Evolutionary conservation across 2,113 vertebrate genomes (phyloP).

Genomic region (Uria aalge): DNA sequence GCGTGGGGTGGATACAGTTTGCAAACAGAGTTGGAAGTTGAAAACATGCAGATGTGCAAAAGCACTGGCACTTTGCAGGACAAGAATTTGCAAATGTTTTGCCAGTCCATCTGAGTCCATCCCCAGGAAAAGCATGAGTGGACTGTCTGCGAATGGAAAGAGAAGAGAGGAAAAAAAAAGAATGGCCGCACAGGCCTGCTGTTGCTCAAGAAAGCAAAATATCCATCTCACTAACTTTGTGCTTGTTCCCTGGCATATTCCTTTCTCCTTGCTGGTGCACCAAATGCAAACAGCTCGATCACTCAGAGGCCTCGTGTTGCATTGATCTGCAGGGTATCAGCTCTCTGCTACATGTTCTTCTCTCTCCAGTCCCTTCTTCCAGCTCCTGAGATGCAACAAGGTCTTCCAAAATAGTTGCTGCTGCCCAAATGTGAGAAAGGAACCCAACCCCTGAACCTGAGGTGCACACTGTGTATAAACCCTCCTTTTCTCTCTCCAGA

Average conservation of each 20-base stretch:
- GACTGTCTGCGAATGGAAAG: not conserved
- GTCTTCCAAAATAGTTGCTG: not conserved
- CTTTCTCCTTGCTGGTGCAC: not conserved
- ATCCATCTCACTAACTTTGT: rapidly evolving
- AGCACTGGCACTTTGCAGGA: not conserved
- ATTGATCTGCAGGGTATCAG: not conserved
- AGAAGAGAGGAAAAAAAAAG: not conserved
- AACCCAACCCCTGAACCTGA: not conserved
- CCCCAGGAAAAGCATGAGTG: not conserved
- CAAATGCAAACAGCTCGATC: not conserved
- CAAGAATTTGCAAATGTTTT: not conserved
- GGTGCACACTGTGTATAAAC: not conserved
- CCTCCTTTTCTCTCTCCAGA: not conserved
- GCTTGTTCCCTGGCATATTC: not conserved
- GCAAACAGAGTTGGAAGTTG: not conserved
- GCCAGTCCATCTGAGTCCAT: not conserved
- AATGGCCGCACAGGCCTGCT: not conserved
- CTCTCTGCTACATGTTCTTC: not conserved
- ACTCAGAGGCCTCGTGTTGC: not conserved
- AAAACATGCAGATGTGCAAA: not conserved
- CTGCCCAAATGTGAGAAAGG: not conserved
- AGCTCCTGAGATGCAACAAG: not conserved
- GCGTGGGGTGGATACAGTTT: rapidly evolving
- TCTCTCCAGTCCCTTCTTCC: not conserved
- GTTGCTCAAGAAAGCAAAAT: not conserved